Conservation (phyloP, 2,113 vertebrate genomes). For the Micromys minutus region DNA sequence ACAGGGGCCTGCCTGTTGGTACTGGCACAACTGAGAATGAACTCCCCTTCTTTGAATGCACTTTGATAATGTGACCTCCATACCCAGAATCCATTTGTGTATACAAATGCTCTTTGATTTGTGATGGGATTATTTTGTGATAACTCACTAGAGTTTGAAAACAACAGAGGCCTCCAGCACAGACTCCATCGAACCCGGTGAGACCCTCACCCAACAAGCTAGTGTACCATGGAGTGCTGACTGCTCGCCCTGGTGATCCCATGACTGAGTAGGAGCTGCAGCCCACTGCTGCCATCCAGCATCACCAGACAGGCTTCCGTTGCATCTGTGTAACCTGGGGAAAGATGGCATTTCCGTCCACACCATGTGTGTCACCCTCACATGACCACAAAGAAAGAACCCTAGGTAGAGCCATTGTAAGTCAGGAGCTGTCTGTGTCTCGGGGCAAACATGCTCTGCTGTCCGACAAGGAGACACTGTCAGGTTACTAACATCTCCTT, state of each 20-base stretch:
- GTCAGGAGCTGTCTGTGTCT: neutral
- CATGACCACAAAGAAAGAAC: neutral
- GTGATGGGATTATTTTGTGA: too few species aligned
- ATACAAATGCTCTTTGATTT: neutral
- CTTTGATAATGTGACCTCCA: neutral
- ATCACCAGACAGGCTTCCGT: neutral
- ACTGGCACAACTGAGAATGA: neutral
- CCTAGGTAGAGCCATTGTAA: neutral
- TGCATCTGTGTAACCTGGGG: neutral
- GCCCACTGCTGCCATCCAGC: neutral
- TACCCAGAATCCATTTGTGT: neutral
- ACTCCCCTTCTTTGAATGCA: neutral
- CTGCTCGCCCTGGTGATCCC: neutral
- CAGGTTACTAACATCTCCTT: neutral
- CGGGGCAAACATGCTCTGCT: neutral
- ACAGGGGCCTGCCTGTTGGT: neutral
- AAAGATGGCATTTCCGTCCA: neutral
- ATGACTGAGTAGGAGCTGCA: neutral
- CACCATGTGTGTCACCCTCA: neutral
- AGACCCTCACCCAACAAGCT: neutral
- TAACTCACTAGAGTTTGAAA: neutral
- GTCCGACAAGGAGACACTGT: neutral
- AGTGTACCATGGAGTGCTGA: neutral
- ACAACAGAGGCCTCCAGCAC: too few species aligned
- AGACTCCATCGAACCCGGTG: neutral